Conservation (phyloP, 2,113 vertebrate species). For the Laticauda laticaudata region DNA sequence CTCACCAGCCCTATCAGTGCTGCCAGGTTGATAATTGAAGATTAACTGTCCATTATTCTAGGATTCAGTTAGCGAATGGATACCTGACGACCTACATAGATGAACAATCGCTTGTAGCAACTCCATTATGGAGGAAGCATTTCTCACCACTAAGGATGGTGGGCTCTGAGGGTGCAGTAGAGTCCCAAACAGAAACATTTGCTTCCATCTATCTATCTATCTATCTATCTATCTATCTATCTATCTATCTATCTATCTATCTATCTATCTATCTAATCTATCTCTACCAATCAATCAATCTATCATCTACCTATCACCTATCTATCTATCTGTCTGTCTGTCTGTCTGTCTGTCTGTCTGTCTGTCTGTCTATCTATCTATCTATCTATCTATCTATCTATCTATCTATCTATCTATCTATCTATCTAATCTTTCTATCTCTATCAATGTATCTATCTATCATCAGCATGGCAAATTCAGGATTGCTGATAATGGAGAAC, state of each 20-base stretch:
- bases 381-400: no score
- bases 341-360: no score
- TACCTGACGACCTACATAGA: neutral
- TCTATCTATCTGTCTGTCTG: no score
- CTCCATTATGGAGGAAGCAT: neutral
- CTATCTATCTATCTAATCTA: no score
- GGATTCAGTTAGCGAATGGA: neutral
- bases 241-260: no score
- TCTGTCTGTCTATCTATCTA: no score
- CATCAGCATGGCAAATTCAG: neutral
- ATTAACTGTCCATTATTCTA: neutral
- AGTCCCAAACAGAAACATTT: neutral
- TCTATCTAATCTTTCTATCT: no score
- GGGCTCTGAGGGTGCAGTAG: neutral
- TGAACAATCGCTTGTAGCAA: neutral
- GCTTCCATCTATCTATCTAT: neutral
- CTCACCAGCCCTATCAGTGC: neutral
- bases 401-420: no score
- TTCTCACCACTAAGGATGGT: neutral
- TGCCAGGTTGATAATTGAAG: neutral
- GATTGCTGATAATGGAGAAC: neutral
- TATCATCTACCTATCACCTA: no score
- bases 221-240: no score
- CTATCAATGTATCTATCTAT: no score
- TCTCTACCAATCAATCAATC: no score